Conservation (phyloP, 2,113 vertebrate genomes). For the Ahaetulla prasina region DNA sequence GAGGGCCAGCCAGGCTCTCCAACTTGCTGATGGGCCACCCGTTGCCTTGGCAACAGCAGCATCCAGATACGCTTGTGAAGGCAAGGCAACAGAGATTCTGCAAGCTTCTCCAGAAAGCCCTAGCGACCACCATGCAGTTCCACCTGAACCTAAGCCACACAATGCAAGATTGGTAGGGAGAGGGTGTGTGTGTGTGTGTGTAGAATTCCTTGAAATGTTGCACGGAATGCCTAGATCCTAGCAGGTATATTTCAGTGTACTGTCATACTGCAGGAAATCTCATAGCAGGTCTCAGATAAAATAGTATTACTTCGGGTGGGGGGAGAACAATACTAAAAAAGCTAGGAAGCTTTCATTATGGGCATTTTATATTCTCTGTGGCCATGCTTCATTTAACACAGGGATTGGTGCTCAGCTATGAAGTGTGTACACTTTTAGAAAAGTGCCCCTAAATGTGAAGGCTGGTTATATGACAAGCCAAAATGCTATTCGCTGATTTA, state of each 20-base stretch:
- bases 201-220: neutral
- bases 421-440: neutral
- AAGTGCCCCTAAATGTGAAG: neutral
- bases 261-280: neutral
- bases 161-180: neutral
- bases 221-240: neutral
- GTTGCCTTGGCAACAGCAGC: constrained; percentile 33
- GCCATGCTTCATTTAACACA: neutral
- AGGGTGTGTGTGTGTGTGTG: too few species aligned
- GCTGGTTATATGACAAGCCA: neutral
- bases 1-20: constrained; percentile 11
- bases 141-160: neutral
- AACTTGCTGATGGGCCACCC: constrained; percentile 17
- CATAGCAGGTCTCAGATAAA: neutral
- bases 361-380: neutral
- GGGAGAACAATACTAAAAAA: neutral
- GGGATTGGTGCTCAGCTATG: neutral
- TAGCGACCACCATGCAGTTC: neutral
- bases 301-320: too few species aligned
- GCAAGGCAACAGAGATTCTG: neutral
- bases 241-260: neutral
- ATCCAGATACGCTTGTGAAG: constrained; percentile 6
- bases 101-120: neutral
- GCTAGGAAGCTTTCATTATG: too few species aligned
- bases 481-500: neutral